phyloP scores from a whole-genome alignment of 1,140 invertebrate species.

The Pseudomyrmex gracilis region DNA sequence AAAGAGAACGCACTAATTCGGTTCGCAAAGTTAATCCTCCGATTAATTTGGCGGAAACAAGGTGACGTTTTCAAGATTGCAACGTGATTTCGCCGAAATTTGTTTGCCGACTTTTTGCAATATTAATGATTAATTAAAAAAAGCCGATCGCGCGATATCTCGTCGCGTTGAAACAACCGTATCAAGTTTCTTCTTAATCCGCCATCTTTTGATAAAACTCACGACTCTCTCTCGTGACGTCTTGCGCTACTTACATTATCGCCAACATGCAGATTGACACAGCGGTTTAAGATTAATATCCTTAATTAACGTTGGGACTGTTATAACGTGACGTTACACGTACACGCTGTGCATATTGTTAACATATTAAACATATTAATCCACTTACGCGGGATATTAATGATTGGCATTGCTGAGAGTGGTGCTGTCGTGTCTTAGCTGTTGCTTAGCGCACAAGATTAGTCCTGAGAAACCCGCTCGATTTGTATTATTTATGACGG shows the following conservation, averaged over 20 bases:
- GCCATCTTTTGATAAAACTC: background rate
- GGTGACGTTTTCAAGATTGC: conserved; percentile 9
- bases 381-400: conserved; percentile 23
- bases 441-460: background rate
- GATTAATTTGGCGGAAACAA: conserved; percentile 11
- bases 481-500: conserved; percentile 30
- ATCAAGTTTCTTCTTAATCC: background rate
- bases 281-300: background rate
- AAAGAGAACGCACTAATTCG: conserved; percentile 1
- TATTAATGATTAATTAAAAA: background rate
- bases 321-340: background rate
- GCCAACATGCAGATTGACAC: background rate
- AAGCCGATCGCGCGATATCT: background rate
- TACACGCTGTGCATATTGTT: background rate
- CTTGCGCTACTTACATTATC: background rate
- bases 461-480: background rate
- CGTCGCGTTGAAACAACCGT: background rate
- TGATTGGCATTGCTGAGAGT: background rate
- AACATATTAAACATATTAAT: conserved; percentile 20
- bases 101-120: background rate
- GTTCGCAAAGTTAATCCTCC: conserved; percentile 18
- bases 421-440: background rate
- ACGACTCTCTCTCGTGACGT: background rate
- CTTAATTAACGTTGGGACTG: conserved; percentile 32
- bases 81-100: background rate